Conservation (phyloP, 1,140 invertebrate species). For the Euwallacea fornicatus region DNA sequence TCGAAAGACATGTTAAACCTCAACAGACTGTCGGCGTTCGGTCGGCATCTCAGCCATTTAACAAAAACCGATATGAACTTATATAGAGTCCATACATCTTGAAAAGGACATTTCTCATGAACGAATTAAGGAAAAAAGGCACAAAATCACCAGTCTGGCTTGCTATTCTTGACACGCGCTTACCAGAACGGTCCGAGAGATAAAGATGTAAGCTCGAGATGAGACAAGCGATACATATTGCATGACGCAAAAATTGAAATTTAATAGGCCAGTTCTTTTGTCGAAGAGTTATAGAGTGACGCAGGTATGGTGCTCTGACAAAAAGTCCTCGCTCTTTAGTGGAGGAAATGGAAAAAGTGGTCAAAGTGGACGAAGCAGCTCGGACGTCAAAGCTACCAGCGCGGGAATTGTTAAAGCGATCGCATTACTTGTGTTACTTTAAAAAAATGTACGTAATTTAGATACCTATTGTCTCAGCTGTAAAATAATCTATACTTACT, state of each 20-base stretch:
- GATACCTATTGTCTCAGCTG: no score
- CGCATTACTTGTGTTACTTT: no score
- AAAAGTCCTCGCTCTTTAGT: constrained; percentile 1
- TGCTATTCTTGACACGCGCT: constrained; percentile 28
- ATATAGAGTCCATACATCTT: constrained; percentile 26
- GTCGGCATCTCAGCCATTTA: constrained; percentile 22
- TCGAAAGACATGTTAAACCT: no score
- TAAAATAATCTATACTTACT: no score
- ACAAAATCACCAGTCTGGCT: constrained; percentile 14
- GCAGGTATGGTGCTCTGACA: constrained; percentile 9
- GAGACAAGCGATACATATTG: constrained; percentile 32
- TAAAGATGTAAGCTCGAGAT: constrained; percentile 26
- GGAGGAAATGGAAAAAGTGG: no score
- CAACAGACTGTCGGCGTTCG: not conserved
- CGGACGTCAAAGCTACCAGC: no score
- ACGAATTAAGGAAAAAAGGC: constrained; percentile 25
- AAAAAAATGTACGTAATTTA: no score
- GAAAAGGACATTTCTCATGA: constrained; percentile 30
- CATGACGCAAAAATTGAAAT: constrained; percentile 32
- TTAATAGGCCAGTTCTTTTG: constrained; percentile 18
- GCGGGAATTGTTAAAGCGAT: no score
- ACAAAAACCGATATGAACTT: constrained; percentile 22
- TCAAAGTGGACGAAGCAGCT: no score
- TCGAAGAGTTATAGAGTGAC: constrained; percentile 26
- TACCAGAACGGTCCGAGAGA: constrained; percentile 16